Percentiles rank a stretch among this genome's conserved stretches.
Evolutionary conservation across 2,113 vertebrate genomes (phyloP).

Genomic region (Perca schrenkii): DNA sequence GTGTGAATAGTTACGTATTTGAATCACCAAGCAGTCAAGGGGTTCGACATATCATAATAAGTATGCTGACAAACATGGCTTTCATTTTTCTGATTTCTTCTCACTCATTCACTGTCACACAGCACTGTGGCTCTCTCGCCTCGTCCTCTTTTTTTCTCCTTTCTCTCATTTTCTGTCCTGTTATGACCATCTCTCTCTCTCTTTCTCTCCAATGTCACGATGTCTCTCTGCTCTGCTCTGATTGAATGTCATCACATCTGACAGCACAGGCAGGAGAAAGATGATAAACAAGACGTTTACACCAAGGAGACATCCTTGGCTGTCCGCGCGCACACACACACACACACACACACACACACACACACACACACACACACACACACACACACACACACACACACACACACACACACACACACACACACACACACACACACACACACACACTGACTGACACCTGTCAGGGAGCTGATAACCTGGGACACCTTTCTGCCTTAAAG

Average conservation of each 20-base stretch:
- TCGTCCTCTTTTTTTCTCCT: not conserved
- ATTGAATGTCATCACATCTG: conserved; percentile 66
- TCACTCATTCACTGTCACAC: not conserved
- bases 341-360: conserved; percentile 24
- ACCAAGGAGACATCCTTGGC: conserved; percentile 19
- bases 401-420: conserved; percentile 22
- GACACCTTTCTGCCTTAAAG: conserved; percentile 20
- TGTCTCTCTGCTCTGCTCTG: conserved; percentile 13
- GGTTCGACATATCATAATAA: not conserved
- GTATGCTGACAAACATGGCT: not conserved
- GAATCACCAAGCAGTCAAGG: not conserved
- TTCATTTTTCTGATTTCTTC: not conserved
- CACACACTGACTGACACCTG: conserved; percentile 18
- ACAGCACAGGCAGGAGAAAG: conserved; percentile 47
- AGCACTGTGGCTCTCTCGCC: not conserved
- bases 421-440: conserved; percentile 21
- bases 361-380: conserved; percentile 21
- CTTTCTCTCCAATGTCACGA: not conserved
- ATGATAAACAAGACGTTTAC: conserved; percentile 70
- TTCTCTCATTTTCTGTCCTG: not conserved
- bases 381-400: conserved; percentile 9
- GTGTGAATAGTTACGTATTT: not conserved
- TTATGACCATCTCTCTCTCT: not conserved
- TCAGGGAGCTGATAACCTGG: conserved; percentile 12
- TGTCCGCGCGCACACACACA: conserved; percentile 16